Conservation (phyloP, 2,113 vertebrate genomes). For the Pseudolaguvia tuberculata region DNA sequence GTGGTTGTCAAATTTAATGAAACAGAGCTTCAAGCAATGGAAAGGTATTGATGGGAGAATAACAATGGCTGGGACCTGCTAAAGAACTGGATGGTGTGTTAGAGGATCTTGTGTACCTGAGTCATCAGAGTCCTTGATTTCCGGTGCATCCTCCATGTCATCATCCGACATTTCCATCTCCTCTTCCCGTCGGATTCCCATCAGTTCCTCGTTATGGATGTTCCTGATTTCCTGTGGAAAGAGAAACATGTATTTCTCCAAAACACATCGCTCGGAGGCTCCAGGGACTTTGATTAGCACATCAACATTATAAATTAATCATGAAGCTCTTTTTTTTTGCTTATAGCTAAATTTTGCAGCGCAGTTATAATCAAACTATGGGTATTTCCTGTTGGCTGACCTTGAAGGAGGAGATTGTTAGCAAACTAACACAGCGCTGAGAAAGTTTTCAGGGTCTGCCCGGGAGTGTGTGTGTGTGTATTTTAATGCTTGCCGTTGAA, state of each 20-base stretch:
- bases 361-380: background rate
- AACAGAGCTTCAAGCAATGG: background rate
- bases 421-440: background rate
- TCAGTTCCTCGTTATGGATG: conserved; percentile 94
- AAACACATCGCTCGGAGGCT: background rate
- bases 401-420: conserved; percentile 16
- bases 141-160: conserved; percentile 77
- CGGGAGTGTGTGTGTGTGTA: background rate
- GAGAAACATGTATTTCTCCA: background rate
- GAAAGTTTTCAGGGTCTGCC: conserved; percentile 6
- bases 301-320: conserved; percentile 32
- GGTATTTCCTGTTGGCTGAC: conserved; percentile 19
- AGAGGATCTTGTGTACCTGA: conserved; percentile 69
- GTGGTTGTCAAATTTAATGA: conserved; percentile 7
- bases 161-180: conserved; percentile 99
- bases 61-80: background rate
- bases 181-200: conserved; percentile 93
- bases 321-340: conserved; percentile 35
- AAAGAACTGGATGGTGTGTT: background rate
- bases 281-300: conserved; percentile 13
- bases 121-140: conserved; percentile 85
- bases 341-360: background rate
- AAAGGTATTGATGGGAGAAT: background rate
- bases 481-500: conserved; percentile 25
- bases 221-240: conserved; percentile 87